Evolutionary conservation across 2,113 vertebrate genomes (phyloP).

Genomic region (Ageneiosus marmoratus): DNA sequence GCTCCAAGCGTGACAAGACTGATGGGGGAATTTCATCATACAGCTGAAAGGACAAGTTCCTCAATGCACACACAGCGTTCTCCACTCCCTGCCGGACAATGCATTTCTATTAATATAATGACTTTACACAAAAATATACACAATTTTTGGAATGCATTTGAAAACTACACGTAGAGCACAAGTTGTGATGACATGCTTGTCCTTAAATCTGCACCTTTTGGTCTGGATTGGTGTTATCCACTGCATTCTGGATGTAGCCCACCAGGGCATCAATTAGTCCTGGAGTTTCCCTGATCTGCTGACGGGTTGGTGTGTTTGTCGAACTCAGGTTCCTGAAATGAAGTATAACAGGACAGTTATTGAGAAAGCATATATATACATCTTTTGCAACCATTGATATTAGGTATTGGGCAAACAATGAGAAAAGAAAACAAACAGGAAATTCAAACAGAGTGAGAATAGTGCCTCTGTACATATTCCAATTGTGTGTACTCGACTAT

Average conservation of each 20-base stretch:
- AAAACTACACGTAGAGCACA: neutral
- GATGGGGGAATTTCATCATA: slow-evolving; percentile 87
- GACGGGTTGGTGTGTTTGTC: slow-evolving; percentile 84
- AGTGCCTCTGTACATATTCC: neutral
- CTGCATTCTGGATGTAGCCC: slow-evolving; percentile 78
- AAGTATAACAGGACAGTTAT: neutral
- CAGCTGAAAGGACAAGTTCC: slow-evolving; percentile 94
- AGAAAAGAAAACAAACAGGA: neutral
- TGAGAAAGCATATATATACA: slow-evolving; percentile 19
- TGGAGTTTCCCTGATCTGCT: slow-evolving; percentile 84
- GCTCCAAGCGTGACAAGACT: slow-evolving; percentile 79
- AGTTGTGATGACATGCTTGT: neutral
- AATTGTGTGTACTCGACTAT: neutral
- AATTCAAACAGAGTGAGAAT: neutral
- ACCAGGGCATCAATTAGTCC: slow-evolving; percentile 89
- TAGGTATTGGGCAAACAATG: neutral
- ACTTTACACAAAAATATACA: neutral
- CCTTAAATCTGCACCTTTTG: slow-evolving; percentile 79
- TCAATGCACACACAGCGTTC: slow-evolving; percentile 86
- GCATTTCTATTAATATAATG: neutral
- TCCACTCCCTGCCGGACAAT: slow-evolving; percentile 82
- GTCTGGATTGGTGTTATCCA: slow-evolving; percentile 77
- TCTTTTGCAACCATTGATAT: neutral
- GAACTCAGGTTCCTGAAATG: slow-evolving; percentile 88
- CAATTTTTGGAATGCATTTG: neutral